These are phyloP conservation scores for Karalla daura DNA, from an alignment of 2,797 vertebrate genomes.

Conservation along the genomic window DNA sequence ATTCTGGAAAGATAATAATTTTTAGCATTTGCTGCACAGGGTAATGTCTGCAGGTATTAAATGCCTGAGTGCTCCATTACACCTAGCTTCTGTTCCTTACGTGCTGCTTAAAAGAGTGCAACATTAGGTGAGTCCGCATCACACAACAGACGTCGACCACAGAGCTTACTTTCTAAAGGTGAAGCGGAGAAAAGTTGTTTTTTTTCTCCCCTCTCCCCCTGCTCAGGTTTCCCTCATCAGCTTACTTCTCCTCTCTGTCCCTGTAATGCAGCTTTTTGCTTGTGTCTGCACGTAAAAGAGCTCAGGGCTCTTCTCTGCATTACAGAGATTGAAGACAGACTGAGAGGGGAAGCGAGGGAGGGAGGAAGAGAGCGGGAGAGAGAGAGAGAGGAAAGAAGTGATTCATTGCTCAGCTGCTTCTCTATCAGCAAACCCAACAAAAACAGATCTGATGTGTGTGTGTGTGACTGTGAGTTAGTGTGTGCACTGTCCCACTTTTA, in stretches of 20 bases:
- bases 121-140: slow-evolving; percentile 29
- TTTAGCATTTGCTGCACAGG: slow-evolving; percentile 1
- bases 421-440: slow-evolving; percentile 47
- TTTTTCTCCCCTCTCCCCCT: slow-evolving; percentile 15
- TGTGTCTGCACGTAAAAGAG: slow-evolving; percentile 75
- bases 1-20: not conserved
- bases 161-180: slow-evolving; percentile 37
- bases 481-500: slow-evolving; percentile 31
- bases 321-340: slow-evolving; percentile 57
- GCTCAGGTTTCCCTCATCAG: slow-evolving; percentile 56
- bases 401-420: slow-evolving; percentile 51
- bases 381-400: slow-evolving; percentile 17
- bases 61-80: slow-evolving; percentile 11
- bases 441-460: slow-evolving; percentile 34
- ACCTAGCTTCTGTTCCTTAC: not conserved
- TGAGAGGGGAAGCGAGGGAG: not conserved
- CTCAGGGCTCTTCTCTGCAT: slow-evolving; percentile 69
- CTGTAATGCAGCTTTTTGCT: slow-evolving; percentile 75
- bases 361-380: no score
- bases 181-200: slow-evolving; percentile 36
- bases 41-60: slow-evolving; percentile 22
- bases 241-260: slow-evolving; percentile 63
- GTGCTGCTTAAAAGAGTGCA: slow-evolving; percentile 15
- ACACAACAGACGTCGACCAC: slow-evolving; percentile 1
- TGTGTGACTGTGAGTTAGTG: no score